phyloP scores from a whole-genome alignment of 23 tunicate species.

The Oikopleura dioica region DNA sequence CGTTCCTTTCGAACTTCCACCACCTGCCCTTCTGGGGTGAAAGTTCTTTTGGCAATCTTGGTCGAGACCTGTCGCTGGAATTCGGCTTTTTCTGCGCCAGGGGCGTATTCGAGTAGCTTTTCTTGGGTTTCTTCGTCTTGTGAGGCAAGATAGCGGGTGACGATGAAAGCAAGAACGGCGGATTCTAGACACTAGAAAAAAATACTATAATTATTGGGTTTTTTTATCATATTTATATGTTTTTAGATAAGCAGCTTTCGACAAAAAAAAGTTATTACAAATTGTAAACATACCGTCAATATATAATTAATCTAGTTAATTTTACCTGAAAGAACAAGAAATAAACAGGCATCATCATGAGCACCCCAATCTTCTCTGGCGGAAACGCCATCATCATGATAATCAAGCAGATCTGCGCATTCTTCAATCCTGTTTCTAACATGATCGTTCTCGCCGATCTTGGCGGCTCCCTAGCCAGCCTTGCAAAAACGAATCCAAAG shows the following conservation, averaged over 20 bases:
- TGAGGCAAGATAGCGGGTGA: neutral
- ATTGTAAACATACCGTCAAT: too few species aligned
- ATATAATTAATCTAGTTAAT: neutral
- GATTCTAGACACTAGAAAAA: neutral
- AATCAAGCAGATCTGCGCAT: neutral
- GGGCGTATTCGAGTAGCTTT: neutral
- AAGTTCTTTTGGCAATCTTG: neutral
- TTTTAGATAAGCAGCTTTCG: neutral
- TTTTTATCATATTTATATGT: neutral
- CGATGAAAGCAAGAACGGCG: slow-evolving; percentile 6
- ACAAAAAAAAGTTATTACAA: neutral
- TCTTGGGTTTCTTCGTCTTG: slow-evolving; percentile 4
- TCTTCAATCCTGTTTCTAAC: neutral
- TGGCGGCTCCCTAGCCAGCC: neutral
- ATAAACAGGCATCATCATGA: neutral
- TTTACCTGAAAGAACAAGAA: neutral
- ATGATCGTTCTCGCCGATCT: neutral
- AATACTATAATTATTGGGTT: neutral
- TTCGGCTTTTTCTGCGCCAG: neutral
- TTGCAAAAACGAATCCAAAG: neutral
- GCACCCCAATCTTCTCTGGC: neutral
- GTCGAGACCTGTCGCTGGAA: neutral
- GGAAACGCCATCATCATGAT: neutral
- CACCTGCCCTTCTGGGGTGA: neutral
- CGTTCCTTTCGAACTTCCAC: too few species aligned